Evolutionary conservation across 1,140 invertebrate species (phyloP).

Genomic region (Hylaeus volcanicus): DNA sequence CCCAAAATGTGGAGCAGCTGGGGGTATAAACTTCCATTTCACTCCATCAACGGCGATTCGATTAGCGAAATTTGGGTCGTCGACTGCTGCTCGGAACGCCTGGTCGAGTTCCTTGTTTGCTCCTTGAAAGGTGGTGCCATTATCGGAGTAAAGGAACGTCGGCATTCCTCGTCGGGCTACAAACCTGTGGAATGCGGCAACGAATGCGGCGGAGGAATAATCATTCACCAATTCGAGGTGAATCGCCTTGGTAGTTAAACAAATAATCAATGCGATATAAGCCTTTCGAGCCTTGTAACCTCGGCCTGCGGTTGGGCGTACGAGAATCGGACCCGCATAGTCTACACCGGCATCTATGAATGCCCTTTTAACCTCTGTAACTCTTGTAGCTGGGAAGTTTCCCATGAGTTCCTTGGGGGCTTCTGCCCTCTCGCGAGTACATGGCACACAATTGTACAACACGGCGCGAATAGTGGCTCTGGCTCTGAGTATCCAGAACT

Average conservation of each 20-base stretch:
- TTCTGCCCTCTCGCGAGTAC: conserved; percentile 64
- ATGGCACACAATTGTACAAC: conserved; percentile 26
- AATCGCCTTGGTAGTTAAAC: not conserved
- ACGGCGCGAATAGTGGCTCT: conserved; percentile 38
- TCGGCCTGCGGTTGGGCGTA: conserved; percentile 4
- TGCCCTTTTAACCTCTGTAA: conserved; percentile 4
- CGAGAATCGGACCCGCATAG: conserved; percentile 60
- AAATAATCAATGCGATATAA: conserved; percentile 54
- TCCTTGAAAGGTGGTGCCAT: not conserved
- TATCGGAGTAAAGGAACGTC: not conserved
- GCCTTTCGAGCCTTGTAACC: conserved; percentile 45
- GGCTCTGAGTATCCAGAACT: conserved; percentile 59
- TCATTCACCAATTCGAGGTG: not conserved
- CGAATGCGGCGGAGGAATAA: not conserved
- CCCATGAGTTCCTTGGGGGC: conserved; percentile 68
- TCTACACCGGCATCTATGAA: conserved; percentile 51
- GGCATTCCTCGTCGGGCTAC: not conserved
- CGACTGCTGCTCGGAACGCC: not conserved
- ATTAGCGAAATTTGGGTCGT: not conserved
- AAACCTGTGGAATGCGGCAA: not conserved
- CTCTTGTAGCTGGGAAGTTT: conserved; percentile 56
- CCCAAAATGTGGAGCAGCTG: conserved; percentile 35
- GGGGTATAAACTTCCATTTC: conserved; percentile 40
- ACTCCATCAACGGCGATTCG: conserved; percentile 43
- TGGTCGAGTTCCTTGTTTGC: not conserved